A percentile compares a stretch with the other conserved stretches of the same genome.
phyloP scores from a whole-genome alignment of 1,140 invertebrate genomes.

The Zaprionus tsacasi region DNA sequence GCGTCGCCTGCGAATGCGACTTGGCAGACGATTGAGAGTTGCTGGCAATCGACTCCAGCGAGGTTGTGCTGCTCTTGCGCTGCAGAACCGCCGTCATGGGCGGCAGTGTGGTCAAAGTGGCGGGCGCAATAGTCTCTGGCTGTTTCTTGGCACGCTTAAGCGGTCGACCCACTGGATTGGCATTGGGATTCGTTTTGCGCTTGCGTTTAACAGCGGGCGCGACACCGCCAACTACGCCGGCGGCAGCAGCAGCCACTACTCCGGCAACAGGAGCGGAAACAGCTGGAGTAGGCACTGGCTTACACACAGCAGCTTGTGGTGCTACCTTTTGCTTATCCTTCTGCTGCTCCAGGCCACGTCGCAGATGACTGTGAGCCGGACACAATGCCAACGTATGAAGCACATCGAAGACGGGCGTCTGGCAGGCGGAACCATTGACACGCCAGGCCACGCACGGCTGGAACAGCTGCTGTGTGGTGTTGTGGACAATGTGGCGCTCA shows the following conservation, averaged over 20 bases:
- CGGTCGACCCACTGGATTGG: slow-evolving; percentile 66
- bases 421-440: slow-evolving; percentile 94
- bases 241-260: neutral
- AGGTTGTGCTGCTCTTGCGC: slow-evolving; percentile 79
- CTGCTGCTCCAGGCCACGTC: slow-evolving; percentile 45
- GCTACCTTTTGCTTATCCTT: slow-evolving; percentile 3
- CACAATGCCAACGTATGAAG: slow-evolving; percentile 93
- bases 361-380: slow-evolving; percentile 87
- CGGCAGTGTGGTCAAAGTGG: slow-evolving; percentile 39
- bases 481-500: slow-evolving; percentile 93
- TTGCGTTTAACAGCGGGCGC: slow-evolving; percentile 56
- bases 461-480: slow-evolving; percentile 94
- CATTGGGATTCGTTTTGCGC: slow-evolving; percentile 59
- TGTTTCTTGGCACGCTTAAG: slow-evolving; percentile 72
- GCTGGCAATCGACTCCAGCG: slow-evolving; percentile 79
- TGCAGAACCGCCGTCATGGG: slow-evolving; percentile 62
- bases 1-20: slow-evolving; percentile 50
- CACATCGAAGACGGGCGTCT: slow-evolving; percentile 93
- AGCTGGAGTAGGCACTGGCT: slow-evolving; percentile 18
- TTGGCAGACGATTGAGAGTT: slow-evolving; percentile 75
- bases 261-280: neutral
- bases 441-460: slow-evolving; percentile 95
- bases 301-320: slow-evolving; percentile 1
- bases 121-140: slow-evolving; percentile 13
- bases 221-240: neutral